Conservation (phyloP, 2,113 vertebrate genomes). For the Trochalopteron elliotii region DNA sequence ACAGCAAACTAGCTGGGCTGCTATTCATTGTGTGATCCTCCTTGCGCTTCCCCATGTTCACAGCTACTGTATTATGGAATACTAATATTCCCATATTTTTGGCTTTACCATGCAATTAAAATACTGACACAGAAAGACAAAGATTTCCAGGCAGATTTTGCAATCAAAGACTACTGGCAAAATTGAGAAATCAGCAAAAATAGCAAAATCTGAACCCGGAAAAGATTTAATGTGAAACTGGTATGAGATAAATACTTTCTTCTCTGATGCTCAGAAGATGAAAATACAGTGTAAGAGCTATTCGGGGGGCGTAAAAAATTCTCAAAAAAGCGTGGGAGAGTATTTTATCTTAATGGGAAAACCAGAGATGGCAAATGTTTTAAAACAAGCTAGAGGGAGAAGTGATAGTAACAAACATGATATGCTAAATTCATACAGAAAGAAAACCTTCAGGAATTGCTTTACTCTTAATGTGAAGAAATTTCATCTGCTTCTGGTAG, state of each 20-base stretch:
- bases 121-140: neutral
- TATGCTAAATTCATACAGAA: neutral
- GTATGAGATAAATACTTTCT: neutral
- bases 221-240: neutral
- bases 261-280: neutral
- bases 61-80: neutral
- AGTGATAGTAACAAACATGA: neutral
- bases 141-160: neutral
- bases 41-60: neutral
- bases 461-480: neutral
- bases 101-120: neutral
- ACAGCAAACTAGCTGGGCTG: neutral
- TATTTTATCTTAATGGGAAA: neutral
- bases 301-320: fast-evolving
- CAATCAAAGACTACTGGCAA: neutral
- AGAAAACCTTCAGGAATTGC: neutral
- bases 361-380: neutral
- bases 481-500: neutral
- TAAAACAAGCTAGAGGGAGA: neutral
- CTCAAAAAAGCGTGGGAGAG: neutral
- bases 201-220: neutral
- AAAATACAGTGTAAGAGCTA: neutral
- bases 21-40: neutral
- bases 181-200: neutral
- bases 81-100: neutral